Evolutionary conservation across 2,113 vertebrate species (phyloP).

Genomic region (Oryctolagus cuniculus): mOryCun1.1 NC_091435.1:154388501-154389000

Average conservation of each 20-base stretch:
- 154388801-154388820: no score
- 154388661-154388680: slow-evolving; percentile 44
- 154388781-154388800: no score
- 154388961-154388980: no score
- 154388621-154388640: slow-evolving; percentile 59
- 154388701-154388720: neutral
- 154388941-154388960: no score
- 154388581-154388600: slow-evolving; percentile 63
- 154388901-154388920: no score
- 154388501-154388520: slow-evolving; percentile 82
- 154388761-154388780: neutral
- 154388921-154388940: no score
- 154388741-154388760: slow-evolving; percentile 49
- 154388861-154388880: no score
- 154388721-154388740: neutral
- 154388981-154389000: no score
- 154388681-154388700: neutral
- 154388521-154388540: slow-evolving; percentile 84
- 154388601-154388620: slow-evolving; percentile 69
- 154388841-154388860: no score
- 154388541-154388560: slow-evolving; percentile 76
- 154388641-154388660: slow-evolving; percentile 68
- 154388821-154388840: no score
- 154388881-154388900: no score
- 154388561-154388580: slow-evolving; percentile 61